These are phyloP conservation scores for Argyra leucocephala DNA, from an alignment of 2,888 invertebrate species.

Conservation along the genomic window DNA sequence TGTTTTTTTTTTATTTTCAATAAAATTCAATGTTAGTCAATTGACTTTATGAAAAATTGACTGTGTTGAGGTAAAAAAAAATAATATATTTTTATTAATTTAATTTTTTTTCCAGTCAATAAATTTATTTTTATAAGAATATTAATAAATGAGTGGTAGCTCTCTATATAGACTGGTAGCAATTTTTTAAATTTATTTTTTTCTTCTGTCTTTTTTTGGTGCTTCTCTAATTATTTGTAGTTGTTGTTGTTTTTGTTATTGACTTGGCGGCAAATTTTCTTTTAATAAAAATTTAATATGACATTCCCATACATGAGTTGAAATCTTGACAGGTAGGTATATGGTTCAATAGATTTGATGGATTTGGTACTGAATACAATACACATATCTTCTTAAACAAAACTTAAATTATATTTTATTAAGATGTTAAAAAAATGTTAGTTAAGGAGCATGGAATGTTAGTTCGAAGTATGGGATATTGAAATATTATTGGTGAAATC, in stretches of 20 bases:
- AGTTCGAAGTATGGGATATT: no score
- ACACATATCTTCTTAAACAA: background rate
- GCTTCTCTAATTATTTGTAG: background rate
- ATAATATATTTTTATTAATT: conserved; percentile 15
- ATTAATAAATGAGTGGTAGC: background rate
- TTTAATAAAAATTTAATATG: background rate
- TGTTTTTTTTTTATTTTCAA: background rate
- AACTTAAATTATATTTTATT: background rate
- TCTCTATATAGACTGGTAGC: background rate
- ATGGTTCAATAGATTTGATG: conserved; percentile 4
- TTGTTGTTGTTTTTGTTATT: background rate
- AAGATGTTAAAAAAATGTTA: background rate
- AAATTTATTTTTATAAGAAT: conserved; percentile 16
- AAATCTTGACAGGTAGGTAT: background rate
- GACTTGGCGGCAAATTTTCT: background rate
- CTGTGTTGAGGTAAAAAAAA: background rate
- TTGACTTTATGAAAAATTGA: background rate
- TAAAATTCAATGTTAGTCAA: background rate
- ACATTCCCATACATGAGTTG: background rate
- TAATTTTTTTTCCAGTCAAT: conserved; percentile 18
- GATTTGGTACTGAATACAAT: background rate
- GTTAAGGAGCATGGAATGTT: no score
- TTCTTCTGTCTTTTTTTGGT: no score
- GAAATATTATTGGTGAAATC: no score
- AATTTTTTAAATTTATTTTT: background rate